Evolutionary conservation across 92 coral and sea anemone species (phyloP).

Genomic region (Palythoa grandiflora): DNA sequence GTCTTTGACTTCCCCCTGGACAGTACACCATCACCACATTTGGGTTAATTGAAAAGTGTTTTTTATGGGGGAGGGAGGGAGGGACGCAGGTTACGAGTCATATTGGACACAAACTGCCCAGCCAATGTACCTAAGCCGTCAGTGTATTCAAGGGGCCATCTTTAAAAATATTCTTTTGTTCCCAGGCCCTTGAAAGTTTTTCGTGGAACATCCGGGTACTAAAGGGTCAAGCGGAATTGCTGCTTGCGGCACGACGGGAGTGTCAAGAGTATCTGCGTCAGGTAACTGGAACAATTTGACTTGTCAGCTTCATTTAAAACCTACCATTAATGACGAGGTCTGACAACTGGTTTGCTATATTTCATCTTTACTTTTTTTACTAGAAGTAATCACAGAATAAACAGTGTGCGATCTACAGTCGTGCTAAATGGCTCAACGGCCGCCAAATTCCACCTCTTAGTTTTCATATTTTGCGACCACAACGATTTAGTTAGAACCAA

Average conservation of each 20-base stretch:
- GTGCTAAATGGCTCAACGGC: too few species aligned
- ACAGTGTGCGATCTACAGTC: too few species aligned
- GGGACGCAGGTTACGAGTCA: too few species aligned
- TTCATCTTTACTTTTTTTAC: not conserved
- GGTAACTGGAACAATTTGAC: conserved; percentile 48
- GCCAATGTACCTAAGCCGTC: too few species aligned
- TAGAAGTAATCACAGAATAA: not conserved
- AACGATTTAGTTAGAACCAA: too few species aligned
- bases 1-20: too few species aligned
- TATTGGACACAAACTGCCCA: too few species aligned
- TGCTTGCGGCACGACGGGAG: conserved; percentile 88
- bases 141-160: not conserved
- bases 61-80: too few species aligned
- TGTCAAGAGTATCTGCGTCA: conserved; percentile 95
- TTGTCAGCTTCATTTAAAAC: not conserved
- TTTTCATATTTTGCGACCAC: too few species aligned
- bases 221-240: conserved; percentile 95
- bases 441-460: too few species aligned
- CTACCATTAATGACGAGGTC: not conserved
- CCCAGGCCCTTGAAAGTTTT: conserved; percentile 91
- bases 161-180: not conserved
- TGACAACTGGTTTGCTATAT: not conserved
- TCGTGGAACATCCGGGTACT: conserved; percentile 98
- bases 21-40: too few species aligned
- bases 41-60: too few species aligned